These are phyloP conservation scores for Plumapathes pennacea DNA, from an alignment of 92 coral and sea anemone species.

Conservation along the genomic window DNA sequence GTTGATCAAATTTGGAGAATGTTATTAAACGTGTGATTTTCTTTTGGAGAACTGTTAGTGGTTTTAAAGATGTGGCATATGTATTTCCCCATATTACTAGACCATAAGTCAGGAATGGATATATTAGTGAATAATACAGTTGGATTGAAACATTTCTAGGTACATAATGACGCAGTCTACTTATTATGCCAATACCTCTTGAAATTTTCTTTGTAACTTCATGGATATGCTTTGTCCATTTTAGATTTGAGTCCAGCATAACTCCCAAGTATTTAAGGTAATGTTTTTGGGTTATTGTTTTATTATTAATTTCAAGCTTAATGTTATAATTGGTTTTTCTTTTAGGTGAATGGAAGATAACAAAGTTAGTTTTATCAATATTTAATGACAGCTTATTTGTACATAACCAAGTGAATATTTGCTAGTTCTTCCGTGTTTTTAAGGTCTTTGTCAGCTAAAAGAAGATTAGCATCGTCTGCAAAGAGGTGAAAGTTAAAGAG, in stretches of 20 bases:
- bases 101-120: slow-evolving; percentile 40
- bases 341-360: too few relatives aligned
- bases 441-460: slow-evolving; percentile 1
- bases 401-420: background rate
- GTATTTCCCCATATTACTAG: slow-evolving; percentile 37
- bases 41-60: slow-evolving; percentile 23
- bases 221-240: slow-evolving; percentile 22
- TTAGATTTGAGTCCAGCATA: slow-evolving; percentile 24
- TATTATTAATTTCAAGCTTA: too few relatives aligned
- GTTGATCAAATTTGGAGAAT: slow-evolving; percentile 24
- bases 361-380: too few relatives aligned
- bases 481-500: slow-evolving; percentile 40
- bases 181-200: slow-evolving; percentile 19
- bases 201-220: slow-evolving; percentile 19
- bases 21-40: slow-evolving; percentile 20
- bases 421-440: slow-evolving; percentile 1
- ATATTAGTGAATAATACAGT: slow-evolving; percentile 29
- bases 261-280: slow-evolving; percentile 25
- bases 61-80: slow-evolving; percentile 12
- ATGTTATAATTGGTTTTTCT: too few relatives aligned
- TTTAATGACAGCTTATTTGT: slow-evolving; percentile 1
- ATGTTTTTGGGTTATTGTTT: too few relatives aligned
- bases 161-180: slow-evolving; percentile 31
- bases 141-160: background rate
- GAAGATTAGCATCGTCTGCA: slow-evolving; percentile 48